Conservation (phyloP, 1,140 invertebrate genomes). For the Harpegnathos saltator region DNA sequence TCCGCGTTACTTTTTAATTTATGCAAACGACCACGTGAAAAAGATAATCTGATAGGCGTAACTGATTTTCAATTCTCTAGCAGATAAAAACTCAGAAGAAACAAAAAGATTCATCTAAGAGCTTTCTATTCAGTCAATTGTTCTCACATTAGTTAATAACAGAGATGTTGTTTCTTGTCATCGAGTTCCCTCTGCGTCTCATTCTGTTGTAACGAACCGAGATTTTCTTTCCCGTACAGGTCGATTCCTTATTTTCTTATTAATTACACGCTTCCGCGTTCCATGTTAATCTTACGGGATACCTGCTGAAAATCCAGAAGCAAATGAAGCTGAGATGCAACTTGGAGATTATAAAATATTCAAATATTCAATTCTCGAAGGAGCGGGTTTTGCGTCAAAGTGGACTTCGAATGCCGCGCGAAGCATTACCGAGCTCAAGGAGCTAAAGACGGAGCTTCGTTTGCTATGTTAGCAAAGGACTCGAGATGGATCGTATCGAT, state of each 20-base stretch:
- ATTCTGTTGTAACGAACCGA: too few species aligned
- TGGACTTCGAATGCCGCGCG: conserved; percentile 5
- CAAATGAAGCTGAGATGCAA: conserved; percentile 2
- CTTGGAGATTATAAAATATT: conserved; percentile 49
- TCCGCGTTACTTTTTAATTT: neutral
- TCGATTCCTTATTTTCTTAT: neutral
- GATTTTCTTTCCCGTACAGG: too few species aligned
- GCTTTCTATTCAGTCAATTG: too few species aligned
- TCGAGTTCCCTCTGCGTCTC: too few species aligned
- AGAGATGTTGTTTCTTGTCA: too few species aligned
- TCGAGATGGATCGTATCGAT: conserved; percentile 39
- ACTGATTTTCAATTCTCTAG: too few species aligned
- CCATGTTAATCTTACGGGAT: neutral
- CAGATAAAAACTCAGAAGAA: too few species aligned
- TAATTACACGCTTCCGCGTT: neutral
- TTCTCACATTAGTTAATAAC: too few species aligned
- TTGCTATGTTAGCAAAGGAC: conserved; percentile 34
- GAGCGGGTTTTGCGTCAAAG: conserved; percentile 41
- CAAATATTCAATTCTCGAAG: conserved; percentile 25
- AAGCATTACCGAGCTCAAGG: neutral
- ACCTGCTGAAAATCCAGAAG: neutral
- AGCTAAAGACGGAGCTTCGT: conserved; percentile 40
- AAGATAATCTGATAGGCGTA: too few species aligned
- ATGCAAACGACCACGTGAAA: too few species aligned
- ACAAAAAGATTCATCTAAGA: too few species aligned